phyloP scores from a whole-genome alignment of 2,888 invertebrate species.

The Dioctria linearis region DNA sequence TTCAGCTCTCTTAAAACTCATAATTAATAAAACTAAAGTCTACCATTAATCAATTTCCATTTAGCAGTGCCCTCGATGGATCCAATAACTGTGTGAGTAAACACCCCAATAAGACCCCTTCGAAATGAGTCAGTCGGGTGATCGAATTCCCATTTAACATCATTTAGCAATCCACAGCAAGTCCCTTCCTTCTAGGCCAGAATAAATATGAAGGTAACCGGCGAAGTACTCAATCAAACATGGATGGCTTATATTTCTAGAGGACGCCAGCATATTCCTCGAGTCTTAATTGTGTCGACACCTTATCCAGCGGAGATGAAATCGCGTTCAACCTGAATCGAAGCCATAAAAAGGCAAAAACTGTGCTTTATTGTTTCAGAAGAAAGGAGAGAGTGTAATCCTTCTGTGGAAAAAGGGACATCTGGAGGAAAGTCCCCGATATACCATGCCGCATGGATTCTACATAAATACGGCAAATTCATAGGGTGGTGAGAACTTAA shows the following conservation, averaged over 20 bases:
- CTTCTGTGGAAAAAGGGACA: constrained; percentile 51
- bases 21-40: constrained; percentile 54
- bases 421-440: constrained; percentile 37
- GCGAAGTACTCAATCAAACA: constrained; percentile 53
- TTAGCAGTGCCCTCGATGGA: constrained; percentile 15
- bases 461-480: neutral
- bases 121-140: constrained; percentile 39
- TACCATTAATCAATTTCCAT: constrained; percentile 54
- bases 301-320: constrained; percentile 28
- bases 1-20: constrained; percentile 38
- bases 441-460: neutral
- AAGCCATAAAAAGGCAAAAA: constrained; percentile 40
- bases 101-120: constrained; percentile 29
- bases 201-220: constrained; percentile 15
- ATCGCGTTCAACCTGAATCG: constrained; percentile 9
- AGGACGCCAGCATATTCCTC: constrained; percentile 18
- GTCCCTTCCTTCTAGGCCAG: neutral
- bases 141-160: constrained; percentile 55
- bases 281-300: constrained; percentile 50
- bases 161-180: constrained; percentile 45
- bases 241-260: constrained; percentile 45
- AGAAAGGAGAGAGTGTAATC: constrained; percentile 41
- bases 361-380: constrained; percentile 40
- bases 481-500: constrained; percentile 20
- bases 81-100: constrained; percentile 24